Evolutionary conservation across 2,888 invertebrate species (phyloP).

Genomic region (Hirtodrosophila cameraria): DNA sequence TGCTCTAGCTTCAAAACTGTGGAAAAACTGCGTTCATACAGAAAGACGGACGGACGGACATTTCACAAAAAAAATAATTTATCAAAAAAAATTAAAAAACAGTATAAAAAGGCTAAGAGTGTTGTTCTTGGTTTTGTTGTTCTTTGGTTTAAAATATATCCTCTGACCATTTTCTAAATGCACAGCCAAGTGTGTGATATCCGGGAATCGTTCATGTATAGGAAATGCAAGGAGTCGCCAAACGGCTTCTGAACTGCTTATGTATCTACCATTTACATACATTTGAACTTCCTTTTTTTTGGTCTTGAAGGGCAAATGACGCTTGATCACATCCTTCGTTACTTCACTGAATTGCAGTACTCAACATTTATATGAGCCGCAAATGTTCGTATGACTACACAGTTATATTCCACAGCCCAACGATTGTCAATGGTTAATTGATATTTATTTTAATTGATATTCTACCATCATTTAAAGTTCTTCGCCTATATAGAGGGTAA

Average conservation of each 20-base stretch:
- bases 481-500: not conserved
- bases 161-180: constrained; percentile 4
- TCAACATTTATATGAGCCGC: constrained; percentile 82
- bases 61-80: no score
- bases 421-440: no score
- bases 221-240: constrained; percentile 52
- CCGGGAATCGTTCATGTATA: constrained; percentile 55
- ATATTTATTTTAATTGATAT: no score
- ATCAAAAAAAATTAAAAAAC: no score
- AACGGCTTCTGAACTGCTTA: constrained; percentile 39
- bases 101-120: no score
- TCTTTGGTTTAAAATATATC: constrained; percentile 1
- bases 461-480: no score
- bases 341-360: constrained; percentile 78
- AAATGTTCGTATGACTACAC: constrained; percentile 20
- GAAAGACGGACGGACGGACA: no score
- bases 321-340: constrained; percentile 43
- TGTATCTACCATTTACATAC: constrained; percentile 69
- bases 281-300: not conserved
- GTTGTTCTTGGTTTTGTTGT: no score
- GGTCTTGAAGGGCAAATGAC: not conserved
- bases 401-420: no score
- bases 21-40: no score
- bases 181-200: constrained; percentile 1
- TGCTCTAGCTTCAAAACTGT: no score